Evolutionary conservation across 1,140 invertebrate species (phyloP), one percentile per base, ranked within the genome.

Genomic region (Subanguina moxae): DNA sequence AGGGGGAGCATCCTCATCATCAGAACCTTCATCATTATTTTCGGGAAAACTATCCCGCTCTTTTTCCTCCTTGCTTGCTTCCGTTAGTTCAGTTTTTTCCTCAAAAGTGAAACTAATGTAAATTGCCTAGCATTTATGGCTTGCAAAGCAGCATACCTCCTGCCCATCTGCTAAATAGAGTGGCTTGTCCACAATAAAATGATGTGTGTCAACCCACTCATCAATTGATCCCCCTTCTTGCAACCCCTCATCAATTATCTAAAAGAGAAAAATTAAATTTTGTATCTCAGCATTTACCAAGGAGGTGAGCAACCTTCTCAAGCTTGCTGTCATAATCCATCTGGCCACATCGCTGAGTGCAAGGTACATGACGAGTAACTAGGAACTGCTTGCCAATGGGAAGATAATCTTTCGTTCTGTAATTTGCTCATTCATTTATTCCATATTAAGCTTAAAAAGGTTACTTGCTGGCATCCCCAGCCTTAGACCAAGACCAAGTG

Each of bases 151-250:
- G n/a, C n/a, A n/a, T 38, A 38, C 32, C 32, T 5, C 32, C 32
- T 38, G 3, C 3, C 11, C 32, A 11, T 11, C 32, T 5, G 32
- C 32, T 11, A 11, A 38, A 11, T 3, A 38, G 3, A 5, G 3
- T 11, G 25, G 69, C 46, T 72, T 46, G 13, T 58, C 58, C 17
- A 23, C 57, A 72, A 89, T 88, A 81, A 89, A 91, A 84, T 94
- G 93, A 85, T 98, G 94, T 19, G 95, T 98, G 83, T 99, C 96
- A 1, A 98, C 93, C 96, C 96, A 99, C 38, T 94, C 94, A 66
- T 91, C 92, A 75, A 87, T 92, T 42, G 88, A 88, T 84, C 93
- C 93, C 79, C 90, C 89, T 23, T 91, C 90, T 59, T 88, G 88
- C 3, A 19, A 5, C n/a, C 71, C 80, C 96, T 91, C 45, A 92